Base-by-base conservation (phyloP, 92 coral and sea anemone species). In the Galaxea fascicularis region DNA sequence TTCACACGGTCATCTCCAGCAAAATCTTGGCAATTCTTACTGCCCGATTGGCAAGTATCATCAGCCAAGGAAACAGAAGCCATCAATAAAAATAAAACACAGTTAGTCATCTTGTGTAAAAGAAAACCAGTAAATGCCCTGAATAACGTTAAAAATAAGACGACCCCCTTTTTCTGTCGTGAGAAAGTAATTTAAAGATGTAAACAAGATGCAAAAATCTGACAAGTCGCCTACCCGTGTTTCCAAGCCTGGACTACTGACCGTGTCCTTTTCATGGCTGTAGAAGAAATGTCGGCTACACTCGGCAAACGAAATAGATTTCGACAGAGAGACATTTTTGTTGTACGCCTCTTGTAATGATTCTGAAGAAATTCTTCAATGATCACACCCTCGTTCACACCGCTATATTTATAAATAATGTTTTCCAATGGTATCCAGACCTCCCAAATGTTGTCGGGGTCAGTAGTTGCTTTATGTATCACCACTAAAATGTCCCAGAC, bases 191-290 rank as follows among this genome's bases (percentile, higher is more conserved):
- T 11, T 25, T 13, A n/a, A 17, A 57, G 51, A 24, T 6, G 54
- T 76, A 57, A 57, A 76, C 68, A n/a, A 35, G 41, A 35, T 2
- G 45, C 16, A 30, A 31, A 47, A 4, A 44, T 11, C 21, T 47
- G 53, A 3, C 62, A 18, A 47, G 18, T 52, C 8, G 8, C 28
- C 74, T 28, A 72, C 80, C 87, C 60, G 7, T 24, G 87, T 26
- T 74, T 83, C 87, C 87, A 83, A 39, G 82, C 87, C 87, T 83
- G 72, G 54, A 29, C 18, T 10, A 51, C 60, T 10, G 47, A 47
- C 82, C 87, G 87, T 57, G 87, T 49, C 47, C 54, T 54, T 25
- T 71, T 69, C 26, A 41, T 12, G 7, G 56, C 20, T 46, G 41
- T 27, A 18, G 53, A 39, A 44, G 53, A 14, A 30, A 80, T 7